These are phyloP conservation scores for Oscarella lobularis DNA, from an alignment of 37 sponge, comb jelly and placozoan genomes.

Conservation along the genomic window DNA sequence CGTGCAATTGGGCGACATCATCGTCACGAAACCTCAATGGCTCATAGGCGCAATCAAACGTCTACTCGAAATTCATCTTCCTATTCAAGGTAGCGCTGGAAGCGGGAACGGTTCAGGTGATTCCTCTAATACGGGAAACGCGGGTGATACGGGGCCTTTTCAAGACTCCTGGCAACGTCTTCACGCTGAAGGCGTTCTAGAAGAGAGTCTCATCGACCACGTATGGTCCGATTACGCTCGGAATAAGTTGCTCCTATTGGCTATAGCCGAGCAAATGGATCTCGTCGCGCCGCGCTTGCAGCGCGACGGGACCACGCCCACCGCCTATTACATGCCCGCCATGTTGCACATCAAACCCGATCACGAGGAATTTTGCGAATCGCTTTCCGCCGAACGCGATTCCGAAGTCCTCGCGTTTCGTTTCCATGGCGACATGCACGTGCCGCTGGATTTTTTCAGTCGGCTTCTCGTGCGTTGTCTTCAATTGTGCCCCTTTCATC, in stretches of 20 bases:
- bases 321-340: neutral
- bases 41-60: slow-evolving; percentile 5
- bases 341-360: neutral
- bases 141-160: neutral
- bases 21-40: slow-evolving; percentile 1
- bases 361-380: neutral
- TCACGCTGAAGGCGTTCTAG: neutral
- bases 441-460: neutral
- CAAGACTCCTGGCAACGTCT: neutral
- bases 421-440: neutral
- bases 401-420: neutral
- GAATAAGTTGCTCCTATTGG: neutral
- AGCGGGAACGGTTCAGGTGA: no score
- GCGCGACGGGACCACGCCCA: neutral
- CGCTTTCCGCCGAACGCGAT: neutral
- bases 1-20: neutral
- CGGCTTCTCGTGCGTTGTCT: neutral
- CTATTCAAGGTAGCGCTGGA: no score
- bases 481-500: neutral
- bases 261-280: neutral
- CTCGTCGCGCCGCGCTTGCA: neutral
- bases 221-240: neutral
- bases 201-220: neutral
- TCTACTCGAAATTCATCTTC: neutral
- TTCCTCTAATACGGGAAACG: no score